Evolutionary conservation across 2,797 vertebrate genomes (phyloP), one percentile per base, ranked within the genome.

Genomic region (Gallinago solitaria): DNA sequence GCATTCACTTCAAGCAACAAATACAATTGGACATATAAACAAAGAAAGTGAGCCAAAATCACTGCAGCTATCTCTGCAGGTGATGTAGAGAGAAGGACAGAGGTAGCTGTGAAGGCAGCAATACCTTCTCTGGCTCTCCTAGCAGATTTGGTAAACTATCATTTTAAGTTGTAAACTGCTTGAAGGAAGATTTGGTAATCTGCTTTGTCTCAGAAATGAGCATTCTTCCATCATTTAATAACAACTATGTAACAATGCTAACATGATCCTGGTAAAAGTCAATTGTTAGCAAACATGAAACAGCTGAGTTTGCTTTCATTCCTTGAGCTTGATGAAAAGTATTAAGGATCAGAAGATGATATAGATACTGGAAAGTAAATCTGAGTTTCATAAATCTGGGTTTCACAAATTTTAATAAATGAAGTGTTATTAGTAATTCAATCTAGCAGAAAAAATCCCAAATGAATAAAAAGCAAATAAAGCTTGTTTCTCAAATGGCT

Each of bases 261-360:
- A 43, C 35, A 15, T 8, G 56, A 63, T 59, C 80, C 56, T 35
- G 27, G 60, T 71, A 71, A 84, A 90, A 76, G 68, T 47, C 21
- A 12, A 6, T 73, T 56, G 75, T 35, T 67, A 90, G 65, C 53
- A 93, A 92, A 94, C 81, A 63, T 11, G 2, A 53, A 94, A 76
- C 87, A 95, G 89, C 60, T 77, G 83, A 89, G 86, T 90, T 94
- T 97, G 83, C 87, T 92, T 92, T 90, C 77, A 75, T 93, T 95
- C 81, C 61, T 75, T 39, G 23, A 90, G 83, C 17, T 41, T 56
- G 54, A 68, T 83, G 48, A 71, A 89, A 71, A 80, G 64, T 50
- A 75, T 84, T 77, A 90, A 71, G 80, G 90, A 85, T 68, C 91
- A 84, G 57, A 95, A 71, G 76, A 94, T 41, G 41, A 85, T 60